Base-by-base conservation (phyloP, 2,888 invertebrate genomes). In the Stenodema calcarata region DNA sequence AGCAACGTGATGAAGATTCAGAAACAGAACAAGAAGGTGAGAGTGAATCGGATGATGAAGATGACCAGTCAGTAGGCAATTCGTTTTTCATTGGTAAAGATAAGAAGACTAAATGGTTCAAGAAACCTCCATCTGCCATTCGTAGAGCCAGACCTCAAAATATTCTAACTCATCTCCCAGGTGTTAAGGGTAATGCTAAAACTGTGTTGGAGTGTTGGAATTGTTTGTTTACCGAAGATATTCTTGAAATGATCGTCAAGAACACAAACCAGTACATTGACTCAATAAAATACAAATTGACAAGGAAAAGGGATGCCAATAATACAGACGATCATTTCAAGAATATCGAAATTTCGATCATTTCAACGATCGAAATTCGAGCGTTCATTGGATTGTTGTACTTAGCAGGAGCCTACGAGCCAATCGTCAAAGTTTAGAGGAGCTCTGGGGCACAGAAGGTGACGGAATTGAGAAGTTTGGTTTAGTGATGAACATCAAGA, bases 381-480 rank as follows among this genome's bases (percentile, higher is more conserved):
- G 89, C 88, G n/a, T 87, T 89, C 80, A 87, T 89, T 87, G 89
- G 89, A 54, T 78, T 89, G 76, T 81, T 89, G 23, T 85, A 85
- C 54, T 50, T 86, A 30, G 76, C 76, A 35, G 86, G 87, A n/a
- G 79, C 47, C 3, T 44, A 42, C 86, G 82, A 79, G 78, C 85
- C 11, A 87, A 85, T 87, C 87, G 89, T 28, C 86, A 89, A 81
- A 83, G 78, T 44, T 44, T 89, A 30, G 85, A 87, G 84, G 89
- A 90, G 76, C 86, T 90, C 12, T 75, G 75, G 75, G 41, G 41
- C 2, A 75, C n/a, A 2, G 75, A 75, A 30, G 69, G 69, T 1
- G 41, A 75, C 16, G 89, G 89, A 30, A 87, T 89, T 23, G 90
- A 90, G 88, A 89, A 88, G 79, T 90, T 90, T 88, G 47, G 89